These are phyloP conservation scores for Pseudorectes ferrugineus DNA, from an alignment of 2,113 vertebrate species.

Conservation along the genomic window DNA sequence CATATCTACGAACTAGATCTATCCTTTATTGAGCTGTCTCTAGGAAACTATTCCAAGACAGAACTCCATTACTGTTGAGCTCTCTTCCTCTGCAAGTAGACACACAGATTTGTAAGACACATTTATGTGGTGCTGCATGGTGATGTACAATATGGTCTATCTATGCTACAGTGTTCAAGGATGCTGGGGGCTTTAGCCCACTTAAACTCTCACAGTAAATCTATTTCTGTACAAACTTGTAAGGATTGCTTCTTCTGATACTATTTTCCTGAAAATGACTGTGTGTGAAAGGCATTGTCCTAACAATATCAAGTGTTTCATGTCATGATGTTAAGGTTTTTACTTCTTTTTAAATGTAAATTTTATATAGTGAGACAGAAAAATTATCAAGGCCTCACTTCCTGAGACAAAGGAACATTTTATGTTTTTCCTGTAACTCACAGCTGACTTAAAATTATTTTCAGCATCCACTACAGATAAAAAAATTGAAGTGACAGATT, in stretches of 20 bases:
- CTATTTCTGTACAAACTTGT: background rate
- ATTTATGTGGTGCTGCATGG: too few species aligned
- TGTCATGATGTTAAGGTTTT: background rate
- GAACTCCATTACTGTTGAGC: background rate
- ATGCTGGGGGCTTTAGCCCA: background rate
- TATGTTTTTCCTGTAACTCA: background rate
- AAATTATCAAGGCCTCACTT: background rate
- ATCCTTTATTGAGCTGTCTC: background rate
- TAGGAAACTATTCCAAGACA: background rate
- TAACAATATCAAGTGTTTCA: background rate
- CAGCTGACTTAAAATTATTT: background rate
- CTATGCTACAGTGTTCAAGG: background rate
- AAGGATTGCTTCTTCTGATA: background rate
- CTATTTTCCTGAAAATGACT: background rate
- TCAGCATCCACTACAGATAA: background rate
- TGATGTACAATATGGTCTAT: background rate
- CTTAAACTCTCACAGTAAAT: background rate
- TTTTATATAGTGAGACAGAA: background rate
- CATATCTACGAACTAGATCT: background rate
- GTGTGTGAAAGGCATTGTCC: background rate
- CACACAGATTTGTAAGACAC: background rate
- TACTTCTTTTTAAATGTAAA: background rate
- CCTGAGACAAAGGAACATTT: background rate
- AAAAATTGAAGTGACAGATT: background rate
- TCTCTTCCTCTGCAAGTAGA: background rate